Evolutionary conservation across 2,888 invertebrate species (phyloP), one percentile per base, ranked within the genome.

Genomic region (Plebejus melissa): DNA sequence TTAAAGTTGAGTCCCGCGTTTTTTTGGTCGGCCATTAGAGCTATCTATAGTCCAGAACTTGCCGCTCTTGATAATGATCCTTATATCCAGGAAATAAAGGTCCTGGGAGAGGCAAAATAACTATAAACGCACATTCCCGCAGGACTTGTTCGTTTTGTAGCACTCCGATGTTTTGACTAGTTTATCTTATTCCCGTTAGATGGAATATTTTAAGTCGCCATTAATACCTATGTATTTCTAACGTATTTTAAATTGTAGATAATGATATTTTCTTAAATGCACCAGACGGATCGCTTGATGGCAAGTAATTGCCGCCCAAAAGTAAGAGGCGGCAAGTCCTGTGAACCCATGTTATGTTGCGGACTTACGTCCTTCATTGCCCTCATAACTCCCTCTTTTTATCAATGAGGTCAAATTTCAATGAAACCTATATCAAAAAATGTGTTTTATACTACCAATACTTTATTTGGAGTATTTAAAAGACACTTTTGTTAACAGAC

Each of bases 81-180:
- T 13, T 54, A 4, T 54, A 16, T 54, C 4, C 16, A 16, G 54
- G 54, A 54, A 13, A 54, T 54, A 54, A 16, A 54, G 54, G 16
- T 54, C 54, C 54, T 4, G 54, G 13, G 4, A 16, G 54, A 54
- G 16, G 16, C 16, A 16, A 54, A 54, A 4, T 54, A 54, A 54
- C 4, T 54, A 4, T 16, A 16, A 54, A 16, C 54, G 54, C 1
- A 70, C 78, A 78, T 80, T 79, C 80, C 76, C 78, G 54, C 74
- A 78, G 78, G 78, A 79, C 76, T 78, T 79, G 76, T 76, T 77
- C 78, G 77, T 77, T 79, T 80, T 80, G 77, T 74, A 69, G 69
- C 36, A 50, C 60, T 41, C 71, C 65, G 50, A 72, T 71, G 74
- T 58, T 65, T 69, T 65, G 65, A 65, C 65, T 65, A 60, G 60